Percentiles rank a stretch among this genome's conserved stretches.
phyloP scores from a whole-genome alignment of 2,888 invertebrate genomes.

The Melanargia galathea region DNA sequence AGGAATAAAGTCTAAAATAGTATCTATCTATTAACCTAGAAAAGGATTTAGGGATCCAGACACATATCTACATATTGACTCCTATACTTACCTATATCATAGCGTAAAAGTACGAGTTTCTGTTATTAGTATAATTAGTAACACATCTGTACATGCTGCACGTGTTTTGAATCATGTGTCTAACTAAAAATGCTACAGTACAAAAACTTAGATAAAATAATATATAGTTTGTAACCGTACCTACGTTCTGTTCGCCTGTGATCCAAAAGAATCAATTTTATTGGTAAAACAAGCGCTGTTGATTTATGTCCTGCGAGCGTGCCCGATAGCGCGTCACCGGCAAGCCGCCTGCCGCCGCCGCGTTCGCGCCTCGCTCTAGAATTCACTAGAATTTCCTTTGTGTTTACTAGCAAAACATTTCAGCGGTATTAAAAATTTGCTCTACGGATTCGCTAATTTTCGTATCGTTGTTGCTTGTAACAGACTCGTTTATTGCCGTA shows the following conservation, averaged over 20 bases:
- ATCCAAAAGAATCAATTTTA: conserved; percentile 77
- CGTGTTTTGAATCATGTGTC: not conserved
- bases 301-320: conserved; percentile 76
- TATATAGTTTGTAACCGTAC: conserved; percentile 30
- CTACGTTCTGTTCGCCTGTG: conserved; percentile 56
- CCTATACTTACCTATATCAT: too few relatives aligned
- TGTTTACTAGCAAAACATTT: conserved; percentile 36
- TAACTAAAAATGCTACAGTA: conserved; percentile 11
- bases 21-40: too few relatives aligned
- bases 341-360: conserved; percentile 32
- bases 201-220: conserved; percentile 29
- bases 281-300: conserved; percentile 76
- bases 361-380: conserved; percentile 73
- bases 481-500: conserved; percentile 14
- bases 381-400: conserved; percentile 73
- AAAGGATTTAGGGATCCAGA: too few relatives aligned
- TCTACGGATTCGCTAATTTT: conserved; percentile 20
- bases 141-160: too few relatives aligned
- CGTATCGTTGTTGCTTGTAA: conserved; percentile 12
- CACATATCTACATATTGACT: too few relatives aligned
- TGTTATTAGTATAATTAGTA: too few relatives aligned
- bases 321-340: conserved; percentile 75
- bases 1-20: too few relatives aligned
- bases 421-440: conserved; percentile 31
- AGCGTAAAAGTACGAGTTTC: too few relatives aligned